Evolutionary conservation across 2,888 invertebrate species (phyloP).

Genomic region (Pyrrhia umbra): DNA sequence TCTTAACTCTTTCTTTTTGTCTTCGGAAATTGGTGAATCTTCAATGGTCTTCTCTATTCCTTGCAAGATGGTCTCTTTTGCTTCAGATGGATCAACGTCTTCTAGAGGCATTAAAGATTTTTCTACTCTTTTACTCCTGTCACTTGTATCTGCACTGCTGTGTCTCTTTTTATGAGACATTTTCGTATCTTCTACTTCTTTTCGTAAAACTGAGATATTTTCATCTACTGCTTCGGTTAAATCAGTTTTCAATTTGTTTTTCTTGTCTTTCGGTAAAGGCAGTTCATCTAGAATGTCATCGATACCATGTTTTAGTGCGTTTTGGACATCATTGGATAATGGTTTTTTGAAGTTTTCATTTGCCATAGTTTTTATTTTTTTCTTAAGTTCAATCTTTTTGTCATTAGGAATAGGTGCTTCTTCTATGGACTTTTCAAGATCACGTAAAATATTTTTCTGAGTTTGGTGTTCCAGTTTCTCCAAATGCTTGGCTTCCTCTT

Average conservation of each 20-base stretch:
- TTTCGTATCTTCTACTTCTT: background rate
- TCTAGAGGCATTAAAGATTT: background rate
- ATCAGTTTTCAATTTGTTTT: background rate
- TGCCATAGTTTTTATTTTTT: slow-evolving; percentile 6
- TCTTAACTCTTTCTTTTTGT: background rate
- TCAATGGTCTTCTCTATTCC: background rate
- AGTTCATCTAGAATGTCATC: too few species aligned
- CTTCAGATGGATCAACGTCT: background rate
- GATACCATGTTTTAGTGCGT: background rate
- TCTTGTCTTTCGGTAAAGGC: too few species aligned
- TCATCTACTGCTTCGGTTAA: background rate
- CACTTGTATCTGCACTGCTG: background rate
- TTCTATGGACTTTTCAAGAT: background rate
- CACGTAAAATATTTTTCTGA: background rate
- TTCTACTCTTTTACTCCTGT: background rate
- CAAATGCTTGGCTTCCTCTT: too few species aligned
- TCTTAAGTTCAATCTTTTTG: background rate
- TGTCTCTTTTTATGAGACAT: too few species aligned
- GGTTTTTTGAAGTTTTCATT: background rate
- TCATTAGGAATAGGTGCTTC: background rate
- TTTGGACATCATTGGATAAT: background rate
- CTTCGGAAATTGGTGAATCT: background rate
- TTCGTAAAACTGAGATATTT: background rate
- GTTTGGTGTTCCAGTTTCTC: background rate
- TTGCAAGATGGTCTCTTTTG: background rate